phyloP scores from a whole-genome alignment of 2,113 vertebrate genomes.

The Genyomyrus donnyi region DNA sequence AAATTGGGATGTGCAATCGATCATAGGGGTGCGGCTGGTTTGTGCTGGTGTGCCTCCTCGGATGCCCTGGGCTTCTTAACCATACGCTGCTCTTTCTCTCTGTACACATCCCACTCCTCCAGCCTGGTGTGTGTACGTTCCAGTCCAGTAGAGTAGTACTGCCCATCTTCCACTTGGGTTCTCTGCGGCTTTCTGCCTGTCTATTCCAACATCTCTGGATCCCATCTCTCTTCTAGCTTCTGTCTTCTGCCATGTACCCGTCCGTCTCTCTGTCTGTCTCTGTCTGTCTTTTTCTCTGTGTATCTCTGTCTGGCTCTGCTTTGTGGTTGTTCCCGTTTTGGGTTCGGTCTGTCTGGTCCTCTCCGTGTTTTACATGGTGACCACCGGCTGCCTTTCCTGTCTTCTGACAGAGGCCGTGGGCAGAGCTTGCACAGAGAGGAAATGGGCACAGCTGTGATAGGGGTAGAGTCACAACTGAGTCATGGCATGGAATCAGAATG shows the following conservation, averaged over 20 bases:
- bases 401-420: slow-evolving; percentile 28
- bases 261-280: slow-evolving; percentile 6
- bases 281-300: slow-evolving; percentile 22
- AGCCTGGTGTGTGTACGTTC: slow-evolving; percentile 56
- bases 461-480: not conserved
- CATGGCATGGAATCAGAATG: not conserved
- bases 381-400: slow-evolving; percentile 26
- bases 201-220: slow-evolving; percentile 27
- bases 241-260: not conserved
- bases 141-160: slow-evolving; percentile 58
- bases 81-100: slow-evolving; percentile 47
- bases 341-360: not conserved
- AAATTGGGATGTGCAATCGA: not conserved
- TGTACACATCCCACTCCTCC: slow-evolving; percentile 50
- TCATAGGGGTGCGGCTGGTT: not conserved
- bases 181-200: slow-evolving; percentile 44
- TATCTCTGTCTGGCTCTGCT: slow-evolving; percentile 19
- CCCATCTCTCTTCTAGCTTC: slow-evolving; percentile 14
- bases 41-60: slow-evolving; percentile 36
- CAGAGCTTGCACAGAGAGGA: slow-evolving; percentile 35
- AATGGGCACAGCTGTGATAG: slow-evolving; percentile 23
- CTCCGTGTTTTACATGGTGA: slow-evolving; percentile 21
- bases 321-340: slow-evolving; percentile 15
- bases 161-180: slow-evolving; percentile 43
- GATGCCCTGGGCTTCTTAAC: slow-evolving; percentile 53